phyloP scores from a whole-genome alignment of 2,888 invertebrate species.

The Campoplex nolae region DNA sequence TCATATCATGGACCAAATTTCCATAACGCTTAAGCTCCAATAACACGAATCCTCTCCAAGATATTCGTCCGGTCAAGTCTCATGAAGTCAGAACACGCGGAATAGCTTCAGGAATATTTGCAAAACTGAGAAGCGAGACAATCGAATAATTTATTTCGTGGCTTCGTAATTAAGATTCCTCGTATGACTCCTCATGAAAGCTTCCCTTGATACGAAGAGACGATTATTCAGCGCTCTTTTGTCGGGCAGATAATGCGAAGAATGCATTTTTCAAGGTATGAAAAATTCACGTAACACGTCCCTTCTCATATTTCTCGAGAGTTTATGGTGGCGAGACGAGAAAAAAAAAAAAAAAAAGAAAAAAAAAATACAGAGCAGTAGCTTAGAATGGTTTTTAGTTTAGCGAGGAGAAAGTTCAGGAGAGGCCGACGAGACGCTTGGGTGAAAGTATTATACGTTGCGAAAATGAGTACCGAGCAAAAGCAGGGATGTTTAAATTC shows the following conservation, averaged over 20 bases:
- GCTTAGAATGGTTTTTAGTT: constrained; percentile 17
- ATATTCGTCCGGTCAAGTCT: neutral
- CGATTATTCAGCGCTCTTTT: neutral
- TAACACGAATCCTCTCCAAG: neutral
- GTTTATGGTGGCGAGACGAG: constrained; percentile 4
- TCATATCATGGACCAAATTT: neutral
- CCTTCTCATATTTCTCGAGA: neutral
- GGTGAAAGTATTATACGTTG: constrained; percentile 26
- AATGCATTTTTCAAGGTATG: neutral
- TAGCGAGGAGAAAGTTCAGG: neutral
- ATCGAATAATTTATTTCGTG: neutral
- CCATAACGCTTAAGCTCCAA: neutral
- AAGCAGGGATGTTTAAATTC: constrained; percentile 54
- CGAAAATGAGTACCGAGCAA: neutral
- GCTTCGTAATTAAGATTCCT: neutral
- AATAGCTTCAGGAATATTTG: neutral
- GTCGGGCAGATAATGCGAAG: neutral
- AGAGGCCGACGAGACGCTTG: constrained; percentile 8
- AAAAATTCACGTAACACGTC: neutral
- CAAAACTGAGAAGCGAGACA: neutral
- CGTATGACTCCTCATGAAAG: neutral
- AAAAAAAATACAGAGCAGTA: neutral
- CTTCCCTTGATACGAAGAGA: neutral
- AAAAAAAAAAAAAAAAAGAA: neutral
- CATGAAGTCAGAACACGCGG: neutral